These are phyloP conservation scores for Physella acuta DNA, from an alignment of 1,140 invertebrate species.

Conservation along the genomic window DNA sequence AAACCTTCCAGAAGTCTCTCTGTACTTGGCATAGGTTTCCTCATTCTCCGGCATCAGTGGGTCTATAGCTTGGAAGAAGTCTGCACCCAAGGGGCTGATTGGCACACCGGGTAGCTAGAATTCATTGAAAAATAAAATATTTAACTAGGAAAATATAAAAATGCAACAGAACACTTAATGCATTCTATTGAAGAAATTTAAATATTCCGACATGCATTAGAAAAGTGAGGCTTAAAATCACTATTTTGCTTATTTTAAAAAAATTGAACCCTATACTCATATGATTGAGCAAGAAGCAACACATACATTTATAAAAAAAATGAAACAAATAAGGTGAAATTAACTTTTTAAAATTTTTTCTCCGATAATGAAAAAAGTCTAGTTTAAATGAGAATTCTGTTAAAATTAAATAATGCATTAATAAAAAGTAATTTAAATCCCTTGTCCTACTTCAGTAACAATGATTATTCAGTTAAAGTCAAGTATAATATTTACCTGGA, in stretches of 20 bases:
- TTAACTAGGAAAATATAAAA: no score
- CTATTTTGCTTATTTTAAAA: background rate
- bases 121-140: no score
- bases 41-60: conserved; percentile 52
- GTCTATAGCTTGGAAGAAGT: conserved; percentile 45
- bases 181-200: background rate
- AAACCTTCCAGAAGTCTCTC: conserved; percentile 48
- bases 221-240: background rate
- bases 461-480: no score
- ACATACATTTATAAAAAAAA: background rate
- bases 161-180: no score
- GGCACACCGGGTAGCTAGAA: conserved; percentile 33
- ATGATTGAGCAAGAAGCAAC: background rate
- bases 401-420: no score
- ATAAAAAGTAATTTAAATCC: no score
- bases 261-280: background rate
- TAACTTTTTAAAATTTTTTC: background rate
- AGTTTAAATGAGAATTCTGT: no score
- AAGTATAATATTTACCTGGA: no score
- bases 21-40: conserved; percentile 48
- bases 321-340: background rate
- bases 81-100: conserved; percentile 26
- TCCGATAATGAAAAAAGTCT: no score
- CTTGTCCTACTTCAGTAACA: no score
- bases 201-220: background rate